Base-by-base conservation (phyloP, 2,888 invertebrate genomes). In the Nomada fabriciana region DNA sequence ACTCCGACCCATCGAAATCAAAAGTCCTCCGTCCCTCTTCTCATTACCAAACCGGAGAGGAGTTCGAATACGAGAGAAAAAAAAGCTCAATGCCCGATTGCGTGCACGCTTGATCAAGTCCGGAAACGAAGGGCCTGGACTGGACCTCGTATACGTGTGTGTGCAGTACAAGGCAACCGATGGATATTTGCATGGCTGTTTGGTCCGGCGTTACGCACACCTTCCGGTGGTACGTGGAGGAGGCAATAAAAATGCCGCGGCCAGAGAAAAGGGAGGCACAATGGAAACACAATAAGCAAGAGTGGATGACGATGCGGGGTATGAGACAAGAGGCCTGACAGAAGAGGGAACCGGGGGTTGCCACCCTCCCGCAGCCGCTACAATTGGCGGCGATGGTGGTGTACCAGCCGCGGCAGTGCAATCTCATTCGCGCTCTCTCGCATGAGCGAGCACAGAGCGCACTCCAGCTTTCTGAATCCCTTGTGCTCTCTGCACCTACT, bases 361-460 rank as follows among this genome's bases (percentile, higher is more conserved):
- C 65, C 76, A 82, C 84, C 81, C 82, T 77, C 77, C 80, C 13
- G 74, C 60, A 67, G 79, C 76, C 69, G 70, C 64, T 74, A 82
- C 86, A 86, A 87, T 83, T 89, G 88, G 84, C 84, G 83, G 82
- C 87, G 80, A 82, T 29, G 74, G 81, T 61, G 73, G 83, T 74
- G 85, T 78, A 83, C 88, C 79, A 71, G 77, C 80, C 82, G 73
- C 79, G 82, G 85, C 86, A 84, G 83, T 86, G 90, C 91, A 91
- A 91, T 92, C 90, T 92, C 92, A 89, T 91, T 91, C 91, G 89
- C 90, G 89, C 90, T 89, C 89, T 90, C 85, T 89, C 90, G 91
- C 90, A 90, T 90, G 87, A 90, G 76, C 87, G 89, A 88, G 71
- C 86, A 82, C 76, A 85, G 83, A 84, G 82, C 71, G 83, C 67